These are phyloP conservation scores for Silurus lanzhouensis DNA, from an alignment of 2,797 vertebrate species.

Conservation along the genomic window DNA sequence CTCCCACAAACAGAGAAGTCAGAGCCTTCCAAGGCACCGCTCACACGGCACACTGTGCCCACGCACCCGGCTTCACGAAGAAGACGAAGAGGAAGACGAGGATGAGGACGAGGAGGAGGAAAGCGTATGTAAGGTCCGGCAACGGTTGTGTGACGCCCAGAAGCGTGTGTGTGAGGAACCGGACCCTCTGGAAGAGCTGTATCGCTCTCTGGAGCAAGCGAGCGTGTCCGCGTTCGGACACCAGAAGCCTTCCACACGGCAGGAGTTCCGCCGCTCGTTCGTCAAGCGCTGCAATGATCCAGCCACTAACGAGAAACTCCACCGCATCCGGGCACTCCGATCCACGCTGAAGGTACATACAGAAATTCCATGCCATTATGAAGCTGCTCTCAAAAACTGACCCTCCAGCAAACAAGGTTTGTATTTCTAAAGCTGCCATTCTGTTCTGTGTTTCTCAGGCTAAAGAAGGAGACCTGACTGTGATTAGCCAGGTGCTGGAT, in stretches of 20 bases:
- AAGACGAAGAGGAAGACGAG: slow-evolving; percentile 66
- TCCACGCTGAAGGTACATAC: slow-evolving; percentile 74
- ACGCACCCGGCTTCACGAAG: slow-evolving; percentile 50
- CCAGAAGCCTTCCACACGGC: slow-evolving; percentile 76
- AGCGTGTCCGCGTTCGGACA: slow-evolving; percentile 76
- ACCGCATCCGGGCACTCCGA: slow-evolving; percentile 77
- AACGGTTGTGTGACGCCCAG: slow-evolving; percentile 26
- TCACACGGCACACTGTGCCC: slow-evolving; percentile 54
- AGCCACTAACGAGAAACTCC: slow-evolving; percentile 77
- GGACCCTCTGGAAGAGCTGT: slow-evolving; percentile 77
- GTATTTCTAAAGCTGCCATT: neutral
- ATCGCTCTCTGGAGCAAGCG: slow-evolving; percentile 75
- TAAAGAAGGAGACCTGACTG: slow-evolving; percentile 75
- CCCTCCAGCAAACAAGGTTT: neutral
- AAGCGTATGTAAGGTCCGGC: slow-evolving; percentile 34
- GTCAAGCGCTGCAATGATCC: slow-evolving; percentile 77
- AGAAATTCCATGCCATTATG: too few relatives aligned
- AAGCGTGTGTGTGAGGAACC: slow-evolving; percentile 34
- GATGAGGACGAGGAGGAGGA: slow-evolving; percentile 52
- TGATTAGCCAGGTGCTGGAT: slow-evolving; percentile 74
- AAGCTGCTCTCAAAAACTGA: neutral
- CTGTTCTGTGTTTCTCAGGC: slow-evolving; percentile 65
- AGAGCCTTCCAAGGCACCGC: slow-evolving; percentile 71
- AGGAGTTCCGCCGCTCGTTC: slow-evolving; percentile 79
- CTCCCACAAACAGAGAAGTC: slow-evolving; percentile 73